Conservation (phyloP, 2,888 invertebrate species). For the Luperina nickerlii region DNA sequence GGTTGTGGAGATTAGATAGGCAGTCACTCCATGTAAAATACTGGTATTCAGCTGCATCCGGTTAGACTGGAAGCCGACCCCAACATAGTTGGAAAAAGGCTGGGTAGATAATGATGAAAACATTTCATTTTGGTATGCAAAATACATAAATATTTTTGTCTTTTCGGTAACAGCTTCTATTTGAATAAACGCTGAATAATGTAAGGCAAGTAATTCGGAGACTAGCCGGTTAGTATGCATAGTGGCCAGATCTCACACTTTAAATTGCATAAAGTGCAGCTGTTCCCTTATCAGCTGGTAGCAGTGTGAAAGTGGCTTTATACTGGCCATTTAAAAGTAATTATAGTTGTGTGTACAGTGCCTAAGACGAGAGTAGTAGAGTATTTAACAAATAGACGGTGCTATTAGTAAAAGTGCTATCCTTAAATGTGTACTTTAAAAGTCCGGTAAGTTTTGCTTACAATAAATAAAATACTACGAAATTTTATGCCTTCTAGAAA, state of each 20-base stretch:
- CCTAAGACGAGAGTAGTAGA: constrained; percentile 27
- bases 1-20: no score
- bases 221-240: constrained; percentile 34
- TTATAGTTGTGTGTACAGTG: constrained; percentile 36
- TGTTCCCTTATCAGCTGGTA: constrained; percentile 41
- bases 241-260: constrained; percentile 24
- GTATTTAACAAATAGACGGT: constrained; percentile 25
- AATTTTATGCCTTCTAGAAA: neutral
- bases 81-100: no score
- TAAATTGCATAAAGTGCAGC: constrained; percentile 45
- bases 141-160: neutral
- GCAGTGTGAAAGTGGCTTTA: constrained; percentile 43
- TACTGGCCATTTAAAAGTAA: constrained; percentile 42
- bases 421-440: constrained; percentile 36
- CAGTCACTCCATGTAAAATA: no score
- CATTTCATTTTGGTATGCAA: neutral
- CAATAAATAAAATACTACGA: constrained; percentile 27
- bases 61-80: no score
- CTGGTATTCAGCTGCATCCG: no score
- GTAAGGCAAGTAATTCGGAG: constrained; percentile 10
- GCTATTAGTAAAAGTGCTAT: constrained; percentile 30
- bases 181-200: constrained; percentile 33
- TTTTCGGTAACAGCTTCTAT: neutral
- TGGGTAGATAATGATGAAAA: no score
- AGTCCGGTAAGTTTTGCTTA: constrained; percentile 27